Evolutionary conservation across 2,888 invertebrate species (phyloP).

Genomic region (Lochmaea crataegi): DNA sequence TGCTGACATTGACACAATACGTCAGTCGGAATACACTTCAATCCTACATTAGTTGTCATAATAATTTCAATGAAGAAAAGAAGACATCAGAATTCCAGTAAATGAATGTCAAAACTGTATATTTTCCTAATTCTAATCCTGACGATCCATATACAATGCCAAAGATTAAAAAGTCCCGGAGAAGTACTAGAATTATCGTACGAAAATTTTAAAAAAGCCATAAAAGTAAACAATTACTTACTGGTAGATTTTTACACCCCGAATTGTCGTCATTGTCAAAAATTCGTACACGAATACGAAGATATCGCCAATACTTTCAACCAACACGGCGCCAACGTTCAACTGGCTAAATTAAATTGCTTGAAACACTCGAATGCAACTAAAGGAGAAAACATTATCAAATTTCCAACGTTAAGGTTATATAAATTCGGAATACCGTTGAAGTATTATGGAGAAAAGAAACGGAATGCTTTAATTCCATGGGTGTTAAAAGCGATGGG

Average conservation of each 20-base stretch:
- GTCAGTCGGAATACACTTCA: not conserved
- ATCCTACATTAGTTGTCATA: not conserved
- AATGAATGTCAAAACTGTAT: conserved; percentile 16
- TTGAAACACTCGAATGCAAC: conserved; percentile 71
- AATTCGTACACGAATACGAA: conserved; percentile 87
- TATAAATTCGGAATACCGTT: conserved; percentile 68
- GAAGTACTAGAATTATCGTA: conserved; percentile 35
- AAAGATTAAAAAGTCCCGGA: conserved; percentile 16
- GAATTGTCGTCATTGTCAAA: conserved; percentile 93
- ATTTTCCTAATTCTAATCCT: not conserved
- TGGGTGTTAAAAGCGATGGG: conserved; percentile 25
- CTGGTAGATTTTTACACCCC: conserved; percentile 82
- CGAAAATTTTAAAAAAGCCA: conserved; percentile 28
- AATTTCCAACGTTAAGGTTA: conserved; percentile 77
- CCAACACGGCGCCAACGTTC: conserved; percentile 63
- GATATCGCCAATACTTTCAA: conserved; percentile 81
- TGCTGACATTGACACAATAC: too few species aligned
- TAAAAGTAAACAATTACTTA: conserved; percentile 28
- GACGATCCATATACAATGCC: not conserved
- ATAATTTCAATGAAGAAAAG: not conserved
- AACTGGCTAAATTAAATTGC: conserved; percentile 74
- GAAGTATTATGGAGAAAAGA: conserved; percentile 71
- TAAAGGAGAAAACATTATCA: conserved; percentile 71
- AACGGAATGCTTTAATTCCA: conserved; percentile 66
- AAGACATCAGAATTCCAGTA: conserved; percentile 1